Base-by-base conservation (phyloP, 2,888 invertebrate species). In the Osmoderma eremita region DNA sequence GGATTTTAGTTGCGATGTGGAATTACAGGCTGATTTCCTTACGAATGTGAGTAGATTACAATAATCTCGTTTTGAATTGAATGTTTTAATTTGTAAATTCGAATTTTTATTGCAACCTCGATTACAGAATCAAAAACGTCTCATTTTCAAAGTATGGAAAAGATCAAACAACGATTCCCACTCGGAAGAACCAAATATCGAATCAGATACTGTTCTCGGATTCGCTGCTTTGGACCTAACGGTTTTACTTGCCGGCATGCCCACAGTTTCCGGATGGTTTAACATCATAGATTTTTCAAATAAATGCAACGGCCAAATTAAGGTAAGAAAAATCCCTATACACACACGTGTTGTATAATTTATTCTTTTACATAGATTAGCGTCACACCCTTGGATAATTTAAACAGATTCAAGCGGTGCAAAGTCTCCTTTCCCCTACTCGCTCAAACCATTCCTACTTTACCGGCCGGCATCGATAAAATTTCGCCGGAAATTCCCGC, bases 81-180 rank as follows among this genome's bases (percentile, higher is more conserved):
- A n/a, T n/a, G n/a, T n/a, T n/a, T n/a, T n/a, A n/a, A n/a, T n/a
- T n/a, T n/a, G n/a, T n/a, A n/a, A n/a, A n/a, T n/a, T n/a, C n/a
- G n/a, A n/a, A n/a, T n/a, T n/a, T n/a, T n/a, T n/a, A n/a, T 36
- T 10, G 6, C 10, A 36, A 36, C 12, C 30, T 15, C 8, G 45
- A 45, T 67, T 65, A 38, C 76, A 88, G 88, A 82, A 82, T 69
- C 84, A 86, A 67, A 87, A 87, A 75, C 81, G 85, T 20, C 81
- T 88, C 54, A 84, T 88, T 54, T 79, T 89, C 65, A 88, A 88
- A 82, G 82, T 89, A 1, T 88, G 88, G 88, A 84, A 85, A 65
- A 84, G 87, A 76, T 78, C 81, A 0, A 82, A 83, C 20, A 80
- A 83, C n/a, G 80, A 83, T 38, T 30, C 36, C n/a, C 78, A 77